phyloP scores from a whole-genome alignment of 2,888 invertebrate species.

The Napeogenes inachia region DNA sequence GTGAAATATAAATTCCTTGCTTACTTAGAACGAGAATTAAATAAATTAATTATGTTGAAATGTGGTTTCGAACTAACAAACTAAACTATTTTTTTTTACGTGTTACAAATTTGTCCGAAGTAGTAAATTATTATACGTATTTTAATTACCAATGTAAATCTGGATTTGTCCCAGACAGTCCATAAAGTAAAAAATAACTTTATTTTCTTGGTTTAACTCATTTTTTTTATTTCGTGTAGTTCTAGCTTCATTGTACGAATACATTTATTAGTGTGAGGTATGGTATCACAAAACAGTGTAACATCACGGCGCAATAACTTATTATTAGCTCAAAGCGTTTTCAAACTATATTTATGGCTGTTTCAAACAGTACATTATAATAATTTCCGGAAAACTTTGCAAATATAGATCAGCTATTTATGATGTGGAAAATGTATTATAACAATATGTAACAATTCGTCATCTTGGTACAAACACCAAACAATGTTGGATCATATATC shows the following conservation, averaged over 20 bases:
- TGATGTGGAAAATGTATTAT: too few relatives aligned
- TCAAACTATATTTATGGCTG: constrained; percentile 13
- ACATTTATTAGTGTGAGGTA: constrained; percentile 21
- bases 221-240: not conserved
- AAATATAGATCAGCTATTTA: not conserved
- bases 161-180: too few relatives aligned
- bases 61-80: not conserved
- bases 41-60: too few relatives aligned
- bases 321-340: constrained; percentile 21
- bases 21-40: too few relatives aligned
- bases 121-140: too few relatives aligned
- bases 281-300: constrained; percentile 18
- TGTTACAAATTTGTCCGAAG: too few relatives aligned
- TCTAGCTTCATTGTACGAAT: not conserved
- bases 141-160: too few relatives aligned
- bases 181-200: not conserved
- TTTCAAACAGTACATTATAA: not conserved
- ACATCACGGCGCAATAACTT: constrained; percentile 12
- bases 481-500: too few relatives aligned
- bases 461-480: too few relatives aligned
- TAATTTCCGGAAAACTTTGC: not conserved
- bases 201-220: constrained; percentile 16
- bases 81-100: too few relatives aligned
- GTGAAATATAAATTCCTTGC: constrained; percentile 9
- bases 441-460: too few relatives aligned